phyloP scores from a whole-genome alignment of 1,140 invertebrate genomes.

The Drosophila serrata region DNA sequence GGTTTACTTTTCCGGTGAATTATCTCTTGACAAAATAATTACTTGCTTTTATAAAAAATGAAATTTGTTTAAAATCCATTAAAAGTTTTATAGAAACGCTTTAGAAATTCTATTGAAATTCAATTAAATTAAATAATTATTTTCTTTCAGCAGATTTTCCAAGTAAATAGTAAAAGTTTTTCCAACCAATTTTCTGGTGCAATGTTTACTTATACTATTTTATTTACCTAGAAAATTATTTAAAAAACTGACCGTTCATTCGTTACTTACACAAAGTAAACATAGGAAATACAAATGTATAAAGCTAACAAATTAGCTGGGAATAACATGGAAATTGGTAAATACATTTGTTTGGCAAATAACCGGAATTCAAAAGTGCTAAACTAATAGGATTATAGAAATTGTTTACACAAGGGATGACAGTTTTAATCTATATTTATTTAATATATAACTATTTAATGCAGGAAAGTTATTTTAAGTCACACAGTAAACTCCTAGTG shows the following conservation, averaged over 20 bases:
- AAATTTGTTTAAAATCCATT: conserved; percentile 1
- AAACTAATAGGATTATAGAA: not conserved
- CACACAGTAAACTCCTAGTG: not conserved
- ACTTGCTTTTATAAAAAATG: not conserved
- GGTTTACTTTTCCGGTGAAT: not conserved
- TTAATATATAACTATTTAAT: not conserved
- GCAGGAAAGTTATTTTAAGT: not conserved
- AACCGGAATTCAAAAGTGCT: conserved; percentile 3
- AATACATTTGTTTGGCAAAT: conserved; percentile 19
- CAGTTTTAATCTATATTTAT: not conserved
- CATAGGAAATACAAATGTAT: not conserved
- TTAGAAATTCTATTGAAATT: not conserved
- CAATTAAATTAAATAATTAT: not conserved
- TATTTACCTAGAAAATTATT: not conserved
- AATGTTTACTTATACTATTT: conserved; percentile 9
- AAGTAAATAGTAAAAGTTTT: not conserved
- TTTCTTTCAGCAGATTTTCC: not conserved
- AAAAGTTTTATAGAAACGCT: not conserved
- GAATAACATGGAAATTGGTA: not conserved
- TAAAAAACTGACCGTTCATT: not conserved
- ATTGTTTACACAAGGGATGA: not conserved
- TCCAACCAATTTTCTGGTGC: not conserved
- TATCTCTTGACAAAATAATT: not conserved
- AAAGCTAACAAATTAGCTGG: conserved; percentile 20
- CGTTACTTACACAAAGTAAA: not conserved